Percentiles rank a stretch among this genome's conserved stretches.
Evolutionary conservation across 1,140 invertebrate species (phyloP).

Genomic region (Monochamus saltuarius): DNA sequence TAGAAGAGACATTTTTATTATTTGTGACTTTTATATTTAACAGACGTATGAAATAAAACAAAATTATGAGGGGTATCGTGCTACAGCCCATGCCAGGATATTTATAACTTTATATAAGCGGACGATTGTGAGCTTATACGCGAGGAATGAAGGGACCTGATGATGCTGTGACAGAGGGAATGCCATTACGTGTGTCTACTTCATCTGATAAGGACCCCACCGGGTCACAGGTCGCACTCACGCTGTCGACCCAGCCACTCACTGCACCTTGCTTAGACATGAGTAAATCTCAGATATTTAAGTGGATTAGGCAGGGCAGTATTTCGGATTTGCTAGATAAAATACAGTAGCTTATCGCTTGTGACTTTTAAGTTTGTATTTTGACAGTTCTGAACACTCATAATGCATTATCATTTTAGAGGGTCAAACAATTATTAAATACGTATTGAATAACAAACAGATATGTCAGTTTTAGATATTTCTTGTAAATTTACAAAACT

Average conservation of each 20-base stretch:
- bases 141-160: slow-evolving; percentile 27
- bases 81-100: slow-evolving; percentile 16
- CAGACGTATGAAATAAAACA: slow-evolving; percentile 20
- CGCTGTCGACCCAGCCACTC: slow-evolving; percentile 33
- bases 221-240: slow-evolving; percentile 35
- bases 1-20: slow-evolving; percentile 18
- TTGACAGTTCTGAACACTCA: too few relatives aligned
- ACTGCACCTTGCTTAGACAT: slow-evolving; percentile 25
- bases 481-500: too few relatives aligned
- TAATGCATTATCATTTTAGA: too few relatives aligned
- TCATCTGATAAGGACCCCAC: slow-evolving; percentile 33
- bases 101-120: slow-evolving; percentile 23
- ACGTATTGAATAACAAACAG: too few relatives aligned
- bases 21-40: slow-evolving; percentile 15
- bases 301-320: slow-evolving; percentile 6
- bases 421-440: too few relatives aligned
- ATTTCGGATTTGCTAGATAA: background rate
- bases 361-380: too few relatives aligned
- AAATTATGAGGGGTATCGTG: slow-evolving; percentile 18
- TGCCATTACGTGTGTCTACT: slow-evolving; percentile 39
- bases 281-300: slow-evolving; percentile 17
- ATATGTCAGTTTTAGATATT: too few relatives aligned
- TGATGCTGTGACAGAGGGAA: slow-evolving; percentile 35
- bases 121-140: slow-evolving; percentile 10
- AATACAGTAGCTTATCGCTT: too few relatives aligned